phyloP scores from a whole-genome alignment of 2,797 vertebrate species.

The Betta splendens region DNA sequence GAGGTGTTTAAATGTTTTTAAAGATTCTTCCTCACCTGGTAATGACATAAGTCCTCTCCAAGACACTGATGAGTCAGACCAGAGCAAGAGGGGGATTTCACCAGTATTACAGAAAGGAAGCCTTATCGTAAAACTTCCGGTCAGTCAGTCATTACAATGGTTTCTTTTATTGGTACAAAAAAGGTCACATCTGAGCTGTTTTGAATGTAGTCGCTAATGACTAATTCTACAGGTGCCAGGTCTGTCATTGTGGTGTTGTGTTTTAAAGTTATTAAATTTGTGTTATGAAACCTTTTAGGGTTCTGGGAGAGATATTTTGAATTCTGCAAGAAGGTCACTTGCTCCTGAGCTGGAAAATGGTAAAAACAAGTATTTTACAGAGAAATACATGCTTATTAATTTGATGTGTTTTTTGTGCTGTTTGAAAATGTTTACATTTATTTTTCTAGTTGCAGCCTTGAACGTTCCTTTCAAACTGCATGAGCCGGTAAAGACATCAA shows the following conservation, averaged over 20 bases:
- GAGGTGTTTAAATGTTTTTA: background rate
- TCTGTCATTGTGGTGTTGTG: background rate
- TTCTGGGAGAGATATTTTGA: slow-evolving; percentile 3
- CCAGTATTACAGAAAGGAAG: background rate
- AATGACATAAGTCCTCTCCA: slow-evolving; percentile 24
- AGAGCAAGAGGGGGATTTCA: slow-evolving; percentile 1
- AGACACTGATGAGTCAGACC: slow-evolving; percentile 23
- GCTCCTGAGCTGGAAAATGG: slow-evolving; percentile 27
- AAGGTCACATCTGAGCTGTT: background rate
- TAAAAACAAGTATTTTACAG: slow-evolving; percentile 35
- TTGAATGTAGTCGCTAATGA: background rate
- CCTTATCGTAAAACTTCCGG: background rate
- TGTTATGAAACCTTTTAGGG: slow-evolving; percentile 34
- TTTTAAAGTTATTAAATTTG: background rate
- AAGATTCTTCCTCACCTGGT: slow-evolving; percentile 53
- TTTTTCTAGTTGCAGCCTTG: slow-evolving; percentile 40
- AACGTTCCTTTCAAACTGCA: slow-evolving; percentile 49
- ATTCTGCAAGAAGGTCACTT: background rate
- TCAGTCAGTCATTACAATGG: background rate
- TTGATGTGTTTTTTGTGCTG: background rate
- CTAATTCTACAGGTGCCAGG: background rate
- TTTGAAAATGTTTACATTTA: background rate
- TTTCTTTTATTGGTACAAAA: background rate
- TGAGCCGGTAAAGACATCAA: slow-evolving; percentile 74
- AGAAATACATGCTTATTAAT: background rate